Conservation (phyloP, 2,888 invertebrate species). For the Frankliniella fusca region DNA sequence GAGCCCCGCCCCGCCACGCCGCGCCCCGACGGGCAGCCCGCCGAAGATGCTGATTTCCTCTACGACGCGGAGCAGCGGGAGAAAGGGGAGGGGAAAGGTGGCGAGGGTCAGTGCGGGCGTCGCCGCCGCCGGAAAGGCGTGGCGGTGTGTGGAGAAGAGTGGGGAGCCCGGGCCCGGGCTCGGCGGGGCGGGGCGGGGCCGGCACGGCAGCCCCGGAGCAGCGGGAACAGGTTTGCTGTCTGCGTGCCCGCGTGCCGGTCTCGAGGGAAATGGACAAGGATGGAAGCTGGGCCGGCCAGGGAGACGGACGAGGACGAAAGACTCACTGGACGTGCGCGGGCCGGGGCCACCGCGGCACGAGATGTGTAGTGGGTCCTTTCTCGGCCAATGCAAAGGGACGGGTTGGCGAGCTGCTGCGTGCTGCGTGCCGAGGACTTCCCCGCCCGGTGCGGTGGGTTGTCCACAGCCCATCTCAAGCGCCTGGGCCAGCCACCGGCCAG, state of each 20-base stretch:
- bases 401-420: neutral
- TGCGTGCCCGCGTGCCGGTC: neutral
- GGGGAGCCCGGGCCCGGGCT: neutral
- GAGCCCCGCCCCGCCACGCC: neutral
- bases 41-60: neutral
- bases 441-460: no score
- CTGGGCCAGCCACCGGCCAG: no score
- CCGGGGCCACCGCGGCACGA: neutral
- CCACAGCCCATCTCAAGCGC: no score
- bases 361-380: constrained; percentile 2
- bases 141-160: neutral
- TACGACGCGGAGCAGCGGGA: neutral
- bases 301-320: neutral
- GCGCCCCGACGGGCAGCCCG: neutral
- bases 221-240: neutral
- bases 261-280: constrained; percentile 6
- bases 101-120: neutral
- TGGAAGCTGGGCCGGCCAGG: neutral
- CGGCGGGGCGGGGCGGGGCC: neutral
- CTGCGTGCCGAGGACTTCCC: neutral
- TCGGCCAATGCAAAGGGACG: constrained; percentile 12
- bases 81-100: neutral
- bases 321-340: neutral
- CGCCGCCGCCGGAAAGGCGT: neutral
- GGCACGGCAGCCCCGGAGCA: neutral